phyloP scores from a whole-genome alignment of 2,797 vertebrate genomes.

The Helostoma temminkii region DNA sequence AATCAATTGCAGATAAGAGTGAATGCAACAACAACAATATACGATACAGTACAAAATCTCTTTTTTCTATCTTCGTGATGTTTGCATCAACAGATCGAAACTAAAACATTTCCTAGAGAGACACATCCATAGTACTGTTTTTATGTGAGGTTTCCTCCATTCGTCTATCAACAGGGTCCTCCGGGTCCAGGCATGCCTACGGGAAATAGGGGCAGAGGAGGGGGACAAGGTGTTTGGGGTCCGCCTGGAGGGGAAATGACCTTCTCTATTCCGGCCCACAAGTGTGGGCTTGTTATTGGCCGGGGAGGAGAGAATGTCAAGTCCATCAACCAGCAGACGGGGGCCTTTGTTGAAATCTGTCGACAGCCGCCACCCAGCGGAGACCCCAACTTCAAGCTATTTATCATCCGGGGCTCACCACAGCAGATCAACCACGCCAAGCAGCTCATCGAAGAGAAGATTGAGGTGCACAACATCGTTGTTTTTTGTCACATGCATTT shows the following conservation, averaged over 20 bases:
- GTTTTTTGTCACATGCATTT: not conserved
- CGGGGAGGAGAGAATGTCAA: slow-evolving; percentile 92
- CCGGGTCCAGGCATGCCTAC: slow-evolving; percentile 82
- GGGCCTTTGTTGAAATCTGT: slow-evolving; percentile 93
- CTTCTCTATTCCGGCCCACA: slow-evolving; percentile 92
- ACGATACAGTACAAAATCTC: no score
- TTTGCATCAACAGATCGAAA: slow-evolving; percentile 1
- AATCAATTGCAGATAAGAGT: not conserved
- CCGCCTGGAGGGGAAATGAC: slow-evolving; percentile 92
- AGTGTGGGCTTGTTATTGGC: slow-evolving; percentile 92
- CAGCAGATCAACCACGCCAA: slow-evolving; percentile 95
- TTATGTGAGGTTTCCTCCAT: not conserved
- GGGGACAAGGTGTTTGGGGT: slow-evolving; percentile 85
- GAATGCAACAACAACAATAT: no score
- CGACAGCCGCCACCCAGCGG: slow-evolving; percentile 90
- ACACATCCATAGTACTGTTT: no score
- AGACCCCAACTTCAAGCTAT: slow-evolving; percentile 93
- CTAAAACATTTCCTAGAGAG: no score
- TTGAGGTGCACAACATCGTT: slow-evolving; percentile 81
- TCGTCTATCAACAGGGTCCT: slow-evolving; percentile 81
- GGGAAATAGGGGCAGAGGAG: slow-evolving; percentile 85
- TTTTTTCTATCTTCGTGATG: no score
- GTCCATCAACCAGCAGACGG: slow-evolving; percentile 93
- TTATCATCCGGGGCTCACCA: slow-evolving; percentile 89
- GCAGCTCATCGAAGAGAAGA: slow-evolving; percentile 94